Conservation (phyloP, 2,113 vertebrate species). For the Indicator maculatus region DNA sequence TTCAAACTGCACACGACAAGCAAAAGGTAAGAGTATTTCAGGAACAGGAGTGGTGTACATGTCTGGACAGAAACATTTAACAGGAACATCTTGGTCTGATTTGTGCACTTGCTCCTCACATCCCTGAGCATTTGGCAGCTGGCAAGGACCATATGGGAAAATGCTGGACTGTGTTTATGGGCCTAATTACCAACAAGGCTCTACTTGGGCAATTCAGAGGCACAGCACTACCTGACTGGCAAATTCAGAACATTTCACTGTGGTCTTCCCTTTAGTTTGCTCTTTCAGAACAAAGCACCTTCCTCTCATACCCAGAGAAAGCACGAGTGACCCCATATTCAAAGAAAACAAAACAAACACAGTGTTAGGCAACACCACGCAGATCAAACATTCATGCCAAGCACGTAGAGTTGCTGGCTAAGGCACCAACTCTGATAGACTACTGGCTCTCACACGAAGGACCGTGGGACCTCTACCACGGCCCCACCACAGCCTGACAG, state of each 20-base stretch:
- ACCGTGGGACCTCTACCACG: rapidly evolving
- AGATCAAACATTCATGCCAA: neutral
- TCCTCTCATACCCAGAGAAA: neutral
- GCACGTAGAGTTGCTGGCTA: rapidly evolving
- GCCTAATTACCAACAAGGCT: neutral
- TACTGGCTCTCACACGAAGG: rapidly evolving
- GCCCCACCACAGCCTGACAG: neutral
- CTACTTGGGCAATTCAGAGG: rapidly evolving
- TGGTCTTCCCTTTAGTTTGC: neutral
- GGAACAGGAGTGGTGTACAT: neutral
- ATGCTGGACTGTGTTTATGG: neutral
- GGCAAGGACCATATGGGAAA: neutral
- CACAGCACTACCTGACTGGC: neutral
- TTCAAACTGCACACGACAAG: neutral
- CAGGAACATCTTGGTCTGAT: neutral
- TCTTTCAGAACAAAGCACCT: neutral
- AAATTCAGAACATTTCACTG: neutral
- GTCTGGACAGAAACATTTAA: neutral
- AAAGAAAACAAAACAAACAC: neutral
- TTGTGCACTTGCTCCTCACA: neutral
- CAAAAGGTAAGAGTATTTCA: neutral
- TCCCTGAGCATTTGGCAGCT: neutral
- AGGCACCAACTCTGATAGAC: neutral
- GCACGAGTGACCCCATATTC: neutral
- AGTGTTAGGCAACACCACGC: neutral